Percentiles rank a stretch among this genome's conserved stretches.
Conservation (phyloP, 2,888 invertebrate genomes). For the Callimorpha dominula region DNA sequence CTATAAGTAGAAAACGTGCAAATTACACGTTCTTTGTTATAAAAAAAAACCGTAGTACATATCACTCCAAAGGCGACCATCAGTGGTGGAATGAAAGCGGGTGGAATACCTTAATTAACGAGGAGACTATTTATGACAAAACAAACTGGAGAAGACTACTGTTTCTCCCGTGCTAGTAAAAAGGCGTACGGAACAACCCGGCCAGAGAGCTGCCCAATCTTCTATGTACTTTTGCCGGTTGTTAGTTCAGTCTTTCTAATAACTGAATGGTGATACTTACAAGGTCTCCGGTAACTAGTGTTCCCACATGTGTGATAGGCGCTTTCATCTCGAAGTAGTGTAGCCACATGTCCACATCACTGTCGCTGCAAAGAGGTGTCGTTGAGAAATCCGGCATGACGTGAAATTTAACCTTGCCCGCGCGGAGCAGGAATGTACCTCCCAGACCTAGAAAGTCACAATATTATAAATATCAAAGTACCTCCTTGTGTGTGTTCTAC, state of each 20-base stretch:
- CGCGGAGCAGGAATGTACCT: constrained; percentile 94
- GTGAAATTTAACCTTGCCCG: constrained; percentile 95
- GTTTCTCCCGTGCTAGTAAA: not conserved
- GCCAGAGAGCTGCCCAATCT: not conserved
- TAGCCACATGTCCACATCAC: constrained; percentile 94
- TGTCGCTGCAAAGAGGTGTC: constrained; percentile 90
- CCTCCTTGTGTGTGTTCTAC: not conserved
- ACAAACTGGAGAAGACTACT: not conserved
- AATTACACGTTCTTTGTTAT: too few relatives aligned
- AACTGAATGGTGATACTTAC: constrained; percentile 74
- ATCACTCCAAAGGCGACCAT: not conserved
- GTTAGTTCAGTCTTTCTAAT: not conserved
- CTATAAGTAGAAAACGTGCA: too few relatives aligned
- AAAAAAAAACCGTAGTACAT: not conserved
- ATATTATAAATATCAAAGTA: not conserved
- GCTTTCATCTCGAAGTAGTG: constrained; percentile 96
- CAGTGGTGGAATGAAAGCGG: too few relatives aligned
- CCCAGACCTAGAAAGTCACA: constrained; percentile 89
- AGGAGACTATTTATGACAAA: not conserved
- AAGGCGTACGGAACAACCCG: not conserved
- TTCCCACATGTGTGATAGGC: constrained; percentile 95
- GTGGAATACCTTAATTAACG: not conserved
- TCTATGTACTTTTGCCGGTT: not conserved
- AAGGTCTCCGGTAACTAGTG: constrained; percentile 94
- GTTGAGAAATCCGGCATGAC: constrained; percentile 98